Conservation (phyloP, 1,140 invertebrate genomes). For the Pogonus chalceus region DNA sequence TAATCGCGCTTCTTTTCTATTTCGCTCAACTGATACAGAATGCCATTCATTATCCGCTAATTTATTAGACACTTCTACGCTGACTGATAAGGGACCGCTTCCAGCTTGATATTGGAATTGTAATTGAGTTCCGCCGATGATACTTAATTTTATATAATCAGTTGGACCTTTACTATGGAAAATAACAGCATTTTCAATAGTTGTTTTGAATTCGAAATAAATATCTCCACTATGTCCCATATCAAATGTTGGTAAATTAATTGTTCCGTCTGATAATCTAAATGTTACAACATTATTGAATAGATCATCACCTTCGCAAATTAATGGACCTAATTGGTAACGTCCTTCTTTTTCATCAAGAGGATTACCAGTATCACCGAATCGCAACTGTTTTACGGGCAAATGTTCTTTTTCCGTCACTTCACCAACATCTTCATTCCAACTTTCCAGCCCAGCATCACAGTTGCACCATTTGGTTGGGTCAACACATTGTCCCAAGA, state of each 20-base stretch:
- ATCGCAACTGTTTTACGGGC: conserved; percentile 80
- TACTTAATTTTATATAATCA: conserved; percentile 80
- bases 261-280: conserved; percentile 78
- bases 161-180: conserved; percentile 79
- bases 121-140: conserved; percentile 72
- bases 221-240: conserved; percentile 92
- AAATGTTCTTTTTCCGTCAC: conserved; percentile 85
- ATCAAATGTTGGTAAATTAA: conserved; percentile 80
- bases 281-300: conserved; percentile 95
- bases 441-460: conserved; percentile 56
- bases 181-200: conserved; percentile 76
- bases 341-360: conserved; percentile 83
- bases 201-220: conserved; percentile 95
- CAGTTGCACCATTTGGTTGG: conserved; percentile 90
- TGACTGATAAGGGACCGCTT: conserved; percentile 71
- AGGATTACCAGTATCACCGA: conserved; percentile 89
- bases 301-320: conserved; percentile 86
- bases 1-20: conserved; percentile 76
- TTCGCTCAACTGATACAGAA: conserved; percentile 88
- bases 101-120: conserved; percentile 91
- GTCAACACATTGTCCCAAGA: conserved; percentile 70
- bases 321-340: conserved; percentile 78
- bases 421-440: conserved; percentile 65
- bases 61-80: conserved; percentile 68
- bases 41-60: conserved; percentile 91